Percentiles rank a stretch among this genome's conserved stretches.
Evolutionary conservation across 2,888 invertebrate species (phyloP).

Genomic region (Stenodema calcarata): DNA sequence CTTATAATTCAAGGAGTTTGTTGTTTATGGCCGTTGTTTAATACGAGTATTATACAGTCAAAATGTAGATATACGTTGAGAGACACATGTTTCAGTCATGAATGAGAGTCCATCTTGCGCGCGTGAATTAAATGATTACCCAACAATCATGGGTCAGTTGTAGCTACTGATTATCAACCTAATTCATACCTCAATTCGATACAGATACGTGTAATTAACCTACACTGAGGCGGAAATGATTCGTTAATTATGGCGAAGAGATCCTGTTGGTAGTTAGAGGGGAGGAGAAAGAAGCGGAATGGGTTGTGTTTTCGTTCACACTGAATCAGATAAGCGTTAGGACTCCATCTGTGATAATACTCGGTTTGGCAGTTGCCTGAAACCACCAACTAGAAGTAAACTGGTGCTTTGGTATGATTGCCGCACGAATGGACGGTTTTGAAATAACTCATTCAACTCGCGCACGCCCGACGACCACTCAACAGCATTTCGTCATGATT

Average conservation of each 20-base stretch:
- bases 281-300: neutral
- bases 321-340: neutral
- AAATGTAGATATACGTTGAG: no score
- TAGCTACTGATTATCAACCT: neutral
- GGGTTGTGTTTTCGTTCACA: neutral
- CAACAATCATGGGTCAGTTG: neutral
- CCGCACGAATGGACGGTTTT: neutral
- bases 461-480: neutral
- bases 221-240: neutral
- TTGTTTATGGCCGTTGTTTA: no score
- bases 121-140: neutral
- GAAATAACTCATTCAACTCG: neutral
- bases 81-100: no score
- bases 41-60: no score
- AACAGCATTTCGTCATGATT: neutral
- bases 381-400: neutral
- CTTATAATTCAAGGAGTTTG: no score
- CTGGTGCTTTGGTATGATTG: neutral
- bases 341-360: neutral
- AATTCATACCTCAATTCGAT: neutral
- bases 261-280: neutral
- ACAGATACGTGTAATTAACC: neutral
- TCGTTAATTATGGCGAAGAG: neutral
- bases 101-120: no score
- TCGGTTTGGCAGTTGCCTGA: neutral